Evolutionary conservation across 2,888 invertebrate species (phyloP), one percentile per base, ranked within the genome.

Genomic region (Hermaeophaga mercurialis): DNA sequence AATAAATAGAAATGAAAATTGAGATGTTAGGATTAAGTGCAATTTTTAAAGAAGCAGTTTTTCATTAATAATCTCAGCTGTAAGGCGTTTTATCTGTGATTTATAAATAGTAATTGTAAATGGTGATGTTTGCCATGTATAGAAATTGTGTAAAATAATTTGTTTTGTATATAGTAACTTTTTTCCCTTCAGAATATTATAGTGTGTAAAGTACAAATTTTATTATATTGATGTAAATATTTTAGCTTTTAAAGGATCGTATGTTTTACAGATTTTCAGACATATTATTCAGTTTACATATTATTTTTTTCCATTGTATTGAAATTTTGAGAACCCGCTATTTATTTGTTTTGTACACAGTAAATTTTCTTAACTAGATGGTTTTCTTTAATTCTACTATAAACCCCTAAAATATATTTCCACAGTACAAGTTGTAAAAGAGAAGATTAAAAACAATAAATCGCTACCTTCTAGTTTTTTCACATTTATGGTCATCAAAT

Each of bases 81-180:
- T 28, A 38, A 39, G 39, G 48, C 48, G 48, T 48, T 48, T 48
- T 48, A 48, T 48, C 48, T 48, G 48, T 48, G 48, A 48, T 48
- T 48, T 39, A 38, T 36, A 47, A 22, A 15, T 15, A 4, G 34
- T 47, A 18, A 46, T 46, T 18, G 33, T 33, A 33, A 46, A 46
- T 19, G 33, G 33, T 17, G 11, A 44, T 46, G 31, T 31, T 45
- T 28, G 15, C 24, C 22, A 44, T 8, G 1, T 28, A 15, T 46
- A 31, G 11, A 33, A 12, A 19, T 33, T 18, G 22, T 47, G 36
- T 47, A 47, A 36, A 47, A 36, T 36, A 8, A 24, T 47, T 47
- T 47, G 36, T 41, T 47, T 47, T 47, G 9, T 34, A 22, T 18
- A 46, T 24, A 47, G 3, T 28, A 17, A 33, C 26, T 38, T 38